Evolutionary conservation across 2,113 vertebrate species (phyloP).

Genomic region (Falco punctatus): DNA sequence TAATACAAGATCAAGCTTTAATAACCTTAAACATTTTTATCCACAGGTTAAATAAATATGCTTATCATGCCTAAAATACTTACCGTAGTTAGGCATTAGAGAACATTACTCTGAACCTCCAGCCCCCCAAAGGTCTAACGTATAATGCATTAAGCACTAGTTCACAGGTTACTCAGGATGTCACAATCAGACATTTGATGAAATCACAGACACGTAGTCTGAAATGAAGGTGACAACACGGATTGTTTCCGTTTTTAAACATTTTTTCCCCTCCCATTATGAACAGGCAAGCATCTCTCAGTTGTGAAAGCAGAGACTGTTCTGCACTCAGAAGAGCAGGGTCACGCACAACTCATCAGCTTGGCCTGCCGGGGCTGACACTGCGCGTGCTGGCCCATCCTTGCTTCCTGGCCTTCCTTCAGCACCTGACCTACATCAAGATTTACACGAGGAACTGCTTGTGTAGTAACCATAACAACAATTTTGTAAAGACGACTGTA

Average conservation of each 20-base stretch:
- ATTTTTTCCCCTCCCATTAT: accelerated
- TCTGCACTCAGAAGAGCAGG: not conserved
- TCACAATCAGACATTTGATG: not conserved
- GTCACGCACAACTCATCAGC: not conserved
- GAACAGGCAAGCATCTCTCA: not conserved
- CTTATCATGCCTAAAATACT: not conserved
- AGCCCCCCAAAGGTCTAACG: not conserved
- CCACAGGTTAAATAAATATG: not conserved
- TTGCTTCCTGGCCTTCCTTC: not conserved
- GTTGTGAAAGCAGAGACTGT: not conserved
- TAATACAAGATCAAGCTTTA: not conserved
- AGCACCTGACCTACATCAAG: not conserved
- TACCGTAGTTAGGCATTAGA: not conserved
- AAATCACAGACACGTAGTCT: too few species aligned
- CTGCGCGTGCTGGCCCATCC: accelerated
- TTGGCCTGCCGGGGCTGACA: not conserved
- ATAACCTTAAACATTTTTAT: not conserved
- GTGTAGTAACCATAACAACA: not conserved
- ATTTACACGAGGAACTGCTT: not conserved
- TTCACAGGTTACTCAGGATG: not conserved
- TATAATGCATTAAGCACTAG: not conserved
- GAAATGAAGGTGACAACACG: not conserved
- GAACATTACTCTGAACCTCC: not conserved
- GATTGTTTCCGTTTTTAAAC: not conserved
- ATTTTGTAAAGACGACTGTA: not conserved